Evolutionary conservation across 2,888 invertebrate genomes (phyloP), one percentile per base, ranked within the genome.

Genomic region (Tridacna crocea): DNA sequence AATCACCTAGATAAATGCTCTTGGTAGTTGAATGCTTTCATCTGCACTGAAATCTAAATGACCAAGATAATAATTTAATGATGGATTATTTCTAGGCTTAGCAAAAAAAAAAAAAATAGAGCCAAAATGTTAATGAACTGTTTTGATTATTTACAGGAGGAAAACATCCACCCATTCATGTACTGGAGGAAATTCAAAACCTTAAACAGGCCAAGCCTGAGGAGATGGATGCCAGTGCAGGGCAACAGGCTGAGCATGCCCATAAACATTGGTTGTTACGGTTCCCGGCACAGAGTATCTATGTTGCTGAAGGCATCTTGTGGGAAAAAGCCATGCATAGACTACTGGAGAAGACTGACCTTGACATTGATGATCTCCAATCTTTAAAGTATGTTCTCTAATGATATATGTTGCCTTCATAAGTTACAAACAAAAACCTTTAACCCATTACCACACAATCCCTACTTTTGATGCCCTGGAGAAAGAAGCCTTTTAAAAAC

Each of bases 211-310:
- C 76, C 3, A 79, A 85, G 26, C 51, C 77, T 6, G 65, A 72
- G 4, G 61, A 80, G 0, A 77, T 77, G 63, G 78, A 85, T 22
- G 85, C 82, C 22, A 77, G 87, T 17, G 66, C 82, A 0, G 68
- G 79, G 82, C 72, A 76, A 65, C 88, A 90, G 58, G 88, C 91
- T n/a, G 87, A 88, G 26, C 88, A 90, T 36, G 83, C 82, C 12
- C 93, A 90, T 86, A 84, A 87, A 19, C 93, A 94, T 79, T 94
- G 93, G 93, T 79, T 94, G 82, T 88, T 93, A 63, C 88, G 92
- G 58, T 94, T 92, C 87, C 94, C 94, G 11, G 88, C 88, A 13
- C 93, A 94, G 87, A 93, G 92, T 88, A 92, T 94, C 22, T 85
- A 91, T 47, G 89, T 91, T 6, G 88, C 94, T 0, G 93, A 94